These are phyloP conservation scores for Halichoerus grypus DNA, from an alignment of 2,113 vertebrate genomes.

Conservation along the genomic window DNA sequence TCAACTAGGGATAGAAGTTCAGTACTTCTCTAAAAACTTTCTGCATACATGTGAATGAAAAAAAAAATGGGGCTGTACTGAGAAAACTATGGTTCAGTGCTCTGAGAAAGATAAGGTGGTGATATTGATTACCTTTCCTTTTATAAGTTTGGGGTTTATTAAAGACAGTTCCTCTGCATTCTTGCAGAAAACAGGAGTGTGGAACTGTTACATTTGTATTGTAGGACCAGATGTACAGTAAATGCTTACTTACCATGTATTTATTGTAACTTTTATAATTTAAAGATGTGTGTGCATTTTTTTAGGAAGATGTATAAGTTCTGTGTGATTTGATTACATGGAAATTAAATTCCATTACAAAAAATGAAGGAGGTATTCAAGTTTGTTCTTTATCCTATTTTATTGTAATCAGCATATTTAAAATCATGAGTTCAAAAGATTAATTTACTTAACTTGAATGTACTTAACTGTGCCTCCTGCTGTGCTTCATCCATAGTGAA, in stretches of 20 bases:
- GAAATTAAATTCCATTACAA: constrained; percentile 36
- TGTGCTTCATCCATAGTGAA: neutral
- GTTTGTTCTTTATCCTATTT: constrained; percentile 46
- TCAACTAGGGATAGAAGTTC: neutral
- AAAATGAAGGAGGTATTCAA: neutral
- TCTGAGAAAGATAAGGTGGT: neutral
- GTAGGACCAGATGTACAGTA: constrained; percentile 18
- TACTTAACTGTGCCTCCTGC: neutral
- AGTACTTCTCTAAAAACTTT: constrained; percentile 17
- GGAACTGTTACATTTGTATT: neutral
- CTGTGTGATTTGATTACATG: constrained; percentile 4
- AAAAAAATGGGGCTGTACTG: neutral
- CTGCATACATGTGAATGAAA: neutral
- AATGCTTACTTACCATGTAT: neutral
- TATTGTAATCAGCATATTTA: neutral
- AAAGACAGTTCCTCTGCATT: constrained; percentile 46
- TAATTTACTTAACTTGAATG: constrained; percentile 16
- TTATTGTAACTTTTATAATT: constrained; percentile 44
- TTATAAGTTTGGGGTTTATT: constrained; percentile 45
- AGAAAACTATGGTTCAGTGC: neutral
- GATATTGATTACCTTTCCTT: constrained; percentile 37
- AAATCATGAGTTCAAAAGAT: constrained; percentile 33
- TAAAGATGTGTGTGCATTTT: neutral
- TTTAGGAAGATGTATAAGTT: neutral
- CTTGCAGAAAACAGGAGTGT: neutral